Evolutionary conservation across 92 coral and sea anemone species (phyloP).

Genomic region (Zoanthus sociatus): DNA sequence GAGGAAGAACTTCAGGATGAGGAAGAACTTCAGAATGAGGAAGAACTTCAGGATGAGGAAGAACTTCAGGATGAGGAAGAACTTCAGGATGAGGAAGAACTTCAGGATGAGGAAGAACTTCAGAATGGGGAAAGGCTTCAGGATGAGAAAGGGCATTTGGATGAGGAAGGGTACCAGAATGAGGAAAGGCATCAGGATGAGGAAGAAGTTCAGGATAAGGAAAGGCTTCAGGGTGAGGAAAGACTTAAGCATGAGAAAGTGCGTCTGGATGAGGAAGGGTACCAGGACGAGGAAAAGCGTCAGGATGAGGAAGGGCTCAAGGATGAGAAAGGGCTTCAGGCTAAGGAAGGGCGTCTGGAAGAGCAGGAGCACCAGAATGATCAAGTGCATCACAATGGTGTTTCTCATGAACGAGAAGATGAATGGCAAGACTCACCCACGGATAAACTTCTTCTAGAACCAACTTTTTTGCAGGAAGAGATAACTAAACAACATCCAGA

Average conservation of each 20-base stretch:
- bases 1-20: neutral
- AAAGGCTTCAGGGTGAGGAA: neutral
- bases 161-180: neutral
- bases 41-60: conserved; percentile 15
- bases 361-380: neutral
- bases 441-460: conserved; percentile 18
- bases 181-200: neutral
- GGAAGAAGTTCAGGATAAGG: neutral
- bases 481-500: neutral
- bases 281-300: neutral
- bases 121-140: neutral
- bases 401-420: conserved; percentile 13
- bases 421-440: conserved; percentile 45
- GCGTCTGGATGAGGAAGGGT: neutral
- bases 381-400: neutral
- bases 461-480: conserved; percentile 16
- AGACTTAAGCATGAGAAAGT: conserved; percentile 1
- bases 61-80: neutral
- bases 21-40: conserved; percentile 5
- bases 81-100: neutral
- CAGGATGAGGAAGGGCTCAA: neutral
- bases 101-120: conserved; percentile 1
- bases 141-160: neutral
- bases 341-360: neutral
- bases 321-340: neutral